Base-by-base conservation (phyloP, 2,888 invertebrate genomes). In the Luperina nickerlii region DNA sequence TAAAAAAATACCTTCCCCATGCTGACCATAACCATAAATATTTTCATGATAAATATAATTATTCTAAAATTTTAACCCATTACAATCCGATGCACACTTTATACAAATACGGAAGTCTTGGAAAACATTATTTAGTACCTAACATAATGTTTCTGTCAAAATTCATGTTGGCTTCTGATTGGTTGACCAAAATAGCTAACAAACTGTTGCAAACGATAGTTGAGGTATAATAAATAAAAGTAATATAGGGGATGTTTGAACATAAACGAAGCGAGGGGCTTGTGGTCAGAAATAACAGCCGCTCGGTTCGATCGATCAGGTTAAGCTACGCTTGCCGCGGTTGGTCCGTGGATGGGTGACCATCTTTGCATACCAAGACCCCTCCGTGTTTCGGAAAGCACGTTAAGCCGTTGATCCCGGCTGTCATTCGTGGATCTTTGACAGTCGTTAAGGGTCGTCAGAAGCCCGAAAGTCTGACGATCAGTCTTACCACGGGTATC, bases 21-120 rank as follows among this genome's bases (percentile, higher is more conserved):
- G 27, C n/a, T 24, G 45, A 65, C 27, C 57, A 13, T 27, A 27
- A 20, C 57, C 66, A 57, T 79, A 27, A 63, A 81, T n/a, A 82
- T 74, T 2, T 57, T 82, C 27, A 48, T 27, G 18, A 73, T 82
- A 79, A 74, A 67, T 80, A 79, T 42, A 67, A 60, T 60, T 67
- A 13, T 11, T 51, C 48, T 66, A 74, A 5, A 6, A 32, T 48
- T 38, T 24, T 11, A 51, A 48, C n/a, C 45, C 4, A 81, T n/a
- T 24, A 15, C 38, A 51, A 20, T 76, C n/a, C 9, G 48, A 63
- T 54, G 42, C 20, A 75, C 42, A 66, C 20, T 13, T 74, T 20
- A 18, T n/a, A 68, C 27, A 13, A 83, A 42, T 60, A 82, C 20
- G 63, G 68, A 81, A 72, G 32, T 45, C 67, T 80, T 24, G 60